Evolutionary conservation across 2,797 vertebrate species (phyloP).

Genomic region (Chrysocyon brachyurus): DNA sequence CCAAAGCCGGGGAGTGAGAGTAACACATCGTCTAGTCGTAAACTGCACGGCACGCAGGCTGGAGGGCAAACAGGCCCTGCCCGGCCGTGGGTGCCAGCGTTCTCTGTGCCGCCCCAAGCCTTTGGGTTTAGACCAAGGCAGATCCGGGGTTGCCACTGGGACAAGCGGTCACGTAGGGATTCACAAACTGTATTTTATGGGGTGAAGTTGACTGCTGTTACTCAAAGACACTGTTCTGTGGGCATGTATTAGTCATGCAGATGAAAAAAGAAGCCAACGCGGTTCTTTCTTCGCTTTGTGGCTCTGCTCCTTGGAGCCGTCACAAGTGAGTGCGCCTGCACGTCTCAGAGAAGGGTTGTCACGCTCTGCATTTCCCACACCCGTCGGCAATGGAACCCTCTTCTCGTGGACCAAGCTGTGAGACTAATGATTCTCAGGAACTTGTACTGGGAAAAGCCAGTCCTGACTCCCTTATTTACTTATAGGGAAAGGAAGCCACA

Average conservation of each 20-base stretch:
- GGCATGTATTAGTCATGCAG: neutral
- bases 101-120: neutral
- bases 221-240: neutral
- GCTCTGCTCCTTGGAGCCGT: neutral
- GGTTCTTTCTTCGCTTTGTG: neutral
- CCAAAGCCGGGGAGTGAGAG: neutral
- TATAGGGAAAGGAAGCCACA: neutral
- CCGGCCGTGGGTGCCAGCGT: neutral
- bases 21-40: neutral
- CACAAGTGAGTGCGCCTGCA: neutral
- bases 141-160: neutral
- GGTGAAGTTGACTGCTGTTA: neutral
- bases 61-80: neutral
- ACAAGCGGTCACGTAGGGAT: neutral
- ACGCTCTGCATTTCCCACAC: neutral
- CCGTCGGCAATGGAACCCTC: neutral
- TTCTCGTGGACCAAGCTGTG: neutral
- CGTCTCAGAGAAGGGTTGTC: neutral
- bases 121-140: constrained; percentile 9
- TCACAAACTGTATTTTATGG: neutral
- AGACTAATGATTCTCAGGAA: constrained; percentile 33
- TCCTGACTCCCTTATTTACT: neutral
- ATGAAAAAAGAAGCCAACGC: neutral
- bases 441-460: neutral
- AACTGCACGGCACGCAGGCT: neutral